Conservation (phyloP, 1,140 invertebrate species). For the Leptopilina boulardi region DNA sequence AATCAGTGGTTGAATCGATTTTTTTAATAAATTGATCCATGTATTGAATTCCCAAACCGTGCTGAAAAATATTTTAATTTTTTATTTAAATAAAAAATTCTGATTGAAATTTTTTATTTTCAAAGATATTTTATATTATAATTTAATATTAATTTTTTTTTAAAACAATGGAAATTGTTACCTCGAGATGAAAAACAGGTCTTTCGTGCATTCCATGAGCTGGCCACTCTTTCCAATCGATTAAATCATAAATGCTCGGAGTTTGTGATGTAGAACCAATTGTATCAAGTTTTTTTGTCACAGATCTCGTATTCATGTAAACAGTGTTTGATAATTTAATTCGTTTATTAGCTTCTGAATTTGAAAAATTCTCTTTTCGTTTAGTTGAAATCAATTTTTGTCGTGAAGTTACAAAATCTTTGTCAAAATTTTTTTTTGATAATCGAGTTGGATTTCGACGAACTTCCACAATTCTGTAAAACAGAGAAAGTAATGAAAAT, state of each 20-base stretch:
- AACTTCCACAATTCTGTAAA: slow-evolving; percentile 50
- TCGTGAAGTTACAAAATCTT: slow-evolving; percentile 50
- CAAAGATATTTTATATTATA: background rate
- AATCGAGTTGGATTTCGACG: slow-evolving; percentile 55
- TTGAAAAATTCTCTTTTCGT: slow-evolving; percentile 43
- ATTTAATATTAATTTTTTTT: background rate
- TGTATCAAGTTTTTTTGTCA: slow-evolving; percentile 66
- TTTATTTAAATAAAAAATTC: background rate
- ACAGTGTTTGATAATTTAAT: slow-evolving; percentile 50
- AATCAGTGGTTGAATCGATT: slow-evolving; percentile 56
- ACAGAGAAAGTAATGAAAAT: background rate
- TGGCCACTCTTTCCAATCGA: slow-evolving; percentile 68
- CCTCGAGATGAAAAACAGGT: slow-evolving; percentile 67
- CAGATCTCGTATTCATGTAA: slow-evolving; percentile 70
- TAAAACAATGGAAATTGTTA: no score
- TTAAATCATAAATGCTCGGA: slow-evolving; percentile 56
- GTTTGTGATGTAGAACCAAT: slow-evolving; percentile 67
- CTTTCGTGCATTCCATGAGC: slow-evolving; percentile 72
- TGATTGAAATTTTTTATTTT: no score
- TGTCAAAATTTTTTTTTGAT: slow-evolving; percentile 51
- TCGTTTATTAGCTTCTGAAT: slow-evolving; percentile 44
- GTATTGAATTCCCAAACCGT: slow-evolving; percentile 63
- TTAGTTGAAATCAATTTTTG: slow-evolving; percentile 58
- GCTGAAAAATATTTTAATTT: slow-evolving; percentile 50
- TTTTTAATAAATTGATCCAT: slow-evolving; percentile 59